Evolutionary conservation across 2,113 vertebrate species (phyloP).

Genomic region (Otis tarda): DNA sequence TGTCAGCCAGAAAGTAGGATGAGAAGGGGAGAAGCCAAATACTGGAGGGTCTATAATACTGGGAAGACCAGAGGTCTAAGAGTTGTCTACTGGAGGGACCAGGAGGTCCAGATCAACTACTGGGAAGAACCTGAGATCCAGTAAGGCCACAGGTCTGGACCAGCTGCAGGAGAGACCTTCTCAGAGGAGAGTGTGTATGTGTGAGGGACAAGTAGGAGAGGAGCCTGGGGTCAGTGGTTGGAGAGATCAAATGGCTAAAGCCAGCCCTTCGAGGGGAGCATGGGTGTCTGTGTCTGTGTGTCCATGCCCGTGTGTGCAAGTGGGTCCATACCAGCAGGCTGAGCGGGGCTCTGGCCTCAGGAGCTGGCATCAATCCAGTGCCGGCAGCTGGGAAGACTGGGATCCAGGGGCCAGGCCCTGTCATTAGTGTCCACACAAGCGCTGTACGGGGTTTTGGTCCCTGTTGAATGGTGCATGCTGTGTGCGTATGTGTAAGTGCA

Average conservation of each 20-base stretch:
- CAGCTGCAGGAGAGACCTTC: neutral
- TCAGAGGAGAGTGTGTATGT: neutral
- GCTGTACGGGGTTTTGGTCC: neutral
- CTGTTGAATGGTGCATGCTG: neutral
- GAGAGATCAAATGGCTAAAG: neutral
- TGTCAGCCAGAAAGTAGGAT: neutral
- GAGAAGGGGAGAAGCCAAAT: neutral
- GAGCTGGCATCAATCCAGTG: neutral
- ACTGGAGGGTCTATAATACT: neutral
- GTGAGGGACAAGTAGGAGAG: neutral
- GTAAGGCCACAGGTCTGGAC: neutral
- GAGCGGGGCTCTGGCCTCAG: neutral
- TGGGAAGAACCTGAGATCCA: neutral
- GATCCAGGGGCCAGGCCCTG: neutral
- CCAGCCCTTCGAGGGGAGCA: neutral
- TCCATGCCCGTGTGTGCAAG: neutral
- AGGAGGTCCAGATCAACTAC: neutral
- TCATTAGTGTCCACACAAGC: neutral
- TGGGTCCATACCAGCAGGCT: neutral
- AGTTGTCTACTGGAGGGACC: neutral
- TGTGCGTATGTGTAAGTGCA: accelerated
- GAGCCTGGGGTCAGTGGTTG: neutral
- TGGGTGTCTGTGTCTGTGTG: neutral
- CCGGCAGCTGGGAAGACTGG: neutral
- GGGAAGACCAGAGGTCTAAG: neutral